phyloP scores from a whole-genome alignment of 30 jellyfish, hydroid and myxozoan species.

The Morbakka virulenta region DNA sequence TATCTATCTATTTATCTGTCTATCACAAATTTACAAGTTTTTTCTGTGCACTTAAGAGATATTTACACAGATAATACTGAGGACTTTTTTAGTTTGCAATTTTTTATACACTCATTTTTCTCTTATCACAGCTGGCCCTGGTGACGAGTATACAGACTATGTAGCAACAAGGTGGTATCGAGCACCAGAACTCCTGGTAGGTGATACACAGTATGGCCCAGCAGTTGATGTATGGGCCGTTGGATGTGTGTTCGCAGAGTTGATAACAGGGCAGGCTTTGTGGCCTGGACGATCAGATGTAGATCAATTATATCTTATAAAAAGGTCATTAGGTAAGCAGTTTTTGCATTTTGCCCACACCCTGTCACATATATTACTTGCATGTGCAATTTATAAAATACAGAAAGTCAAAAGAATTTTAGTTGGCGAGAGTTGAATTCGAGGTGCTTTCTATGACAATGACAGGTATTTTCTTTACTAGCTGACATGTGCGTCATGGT shows the following conservation, averaged over 20 bases:
- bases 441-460: too few species aligned
- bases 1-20: too few species aligned
- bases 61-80: too few species aligned
- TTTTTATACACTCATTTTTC: too few species aligned
- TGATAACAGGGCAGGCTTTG: conserved; percentile 87
- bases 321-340: conserved; percentile 70
- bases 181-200: conserved; percentile 89
- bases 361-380: neutral
- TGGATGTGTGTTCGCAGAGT: conserved; percentile 91
- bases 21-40: too few species aligned
- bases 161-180: conserved; percentile 95
- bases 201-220: conserved; percentile 94
- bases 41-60: too few species aligned
- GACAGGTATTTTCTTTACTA: too few species aligned
- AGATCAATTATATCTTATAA: conserved; percentile 84
- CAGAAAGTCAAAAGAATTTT: too few species aligned
- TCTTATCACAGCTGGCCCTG: conserved; percentile 87
- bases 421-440: too few species aligned
- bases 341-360: too few species aligned
- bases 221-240: conserved; percentile 99
- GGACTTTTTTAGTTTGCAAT: too few species aligned
- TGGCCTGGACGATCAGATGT: conserved; percentile 99
- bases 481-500: too few species aligned
- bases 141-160: conserved; percentile 83
- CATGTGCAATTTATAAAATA: neutral